Conservation (phyloP, 2,797 vertebrate genomes). For the Lutjanus campechanus region DNA sequence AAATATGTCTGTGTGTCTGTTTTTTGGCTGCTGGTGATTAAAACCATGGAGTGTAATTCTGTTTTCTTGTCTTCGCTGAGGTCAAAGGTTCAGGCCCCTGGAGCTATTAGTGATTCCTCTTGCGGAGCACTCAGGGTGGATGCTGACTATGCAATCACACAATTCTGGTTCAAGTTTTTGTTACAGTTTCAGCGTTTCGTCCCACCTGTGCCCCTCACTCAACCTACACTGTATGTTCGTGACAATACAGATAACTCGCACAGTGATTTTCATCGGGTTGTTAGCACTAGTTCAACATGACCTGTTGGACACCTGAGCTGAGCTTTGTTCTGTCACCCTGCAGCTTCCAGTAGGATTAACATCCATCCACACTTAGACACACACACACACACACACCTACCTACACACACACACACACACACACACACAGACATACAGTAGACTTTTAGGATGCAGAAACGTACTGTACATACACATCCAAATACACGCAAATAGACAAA, state of each 20-base stretch:
- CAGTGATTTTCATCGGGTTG: constrained; percentile 54
- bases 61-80: not conserved
- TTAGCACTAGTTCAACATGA: constrained; percentile 65
- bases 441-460: not conserved
- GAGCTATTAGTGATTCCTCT: not conserved
- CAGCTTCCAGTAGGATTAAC: constrained; percentile 55
- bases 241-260: constrained; percentile 41
- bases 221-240: constrained; percentile 45
- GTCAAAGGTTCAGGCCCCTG: constrained; percentile 45
- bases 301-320: constrained; percentile 53
- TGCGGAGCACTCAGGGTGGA: not conserved
- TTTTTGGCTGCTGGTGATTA: not conserved
- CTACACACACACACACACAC: constrained; percentile 27
- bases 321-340: constrained; percentile 63
- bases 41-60: not conserved
- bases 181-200: not conserved
- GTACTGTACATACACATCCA: not conserved
- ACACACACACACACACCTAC: not conserved
- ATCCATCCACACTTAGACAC: constrained; percentile 58
- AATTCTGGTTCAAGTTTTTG: too few species aligned
- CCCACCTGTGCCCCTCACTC: constrained; percentile 22
- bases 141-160: too few species aligned
- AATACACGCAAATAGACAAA: not conserved
- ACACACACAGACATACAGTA: not conserved
- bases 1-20: not conserved